Conservation (phyloP, 2,113 vertebrate species). For the Paramisgurnus dabryanus region DNA sequence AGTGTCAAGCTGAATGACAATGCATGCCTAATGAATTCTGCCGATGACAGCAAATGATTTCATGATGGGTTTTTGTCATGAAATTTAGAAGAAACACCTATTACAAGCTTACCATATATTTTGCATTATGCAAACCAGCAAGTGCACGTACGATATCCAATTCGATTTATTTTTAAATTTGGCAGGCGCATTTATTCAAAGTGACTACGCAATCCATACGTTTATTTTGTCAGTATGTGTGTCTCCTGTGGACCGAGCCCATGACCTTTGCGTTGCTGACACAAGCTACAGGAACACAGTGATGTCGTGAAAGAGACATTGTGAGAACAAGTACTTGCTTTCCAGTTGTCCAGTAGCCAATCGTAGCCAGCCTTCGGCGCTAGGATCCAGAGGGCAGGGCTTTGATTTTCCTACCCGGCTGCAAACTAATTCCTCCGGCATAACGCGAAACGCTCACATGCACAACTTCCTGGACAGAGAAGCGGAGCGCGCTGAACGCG, state of each 20-base stretch:
- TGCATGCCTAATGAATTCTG: not conserved
- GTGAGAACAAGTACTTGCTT: not conserved
- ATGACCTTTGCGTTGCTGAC: too few relatives aligned
- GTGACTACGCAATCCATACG: too few relatives aligned
- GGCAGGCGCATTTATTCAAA: too few relatives aligned
- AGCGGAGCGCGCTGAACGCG: slow-evolving; percentile 16
- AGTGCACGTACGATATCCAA: too few relatives aligned
- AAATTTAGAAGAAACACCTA: not conserved
- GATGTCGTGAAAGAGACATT: slow-evolving; percentile 1
- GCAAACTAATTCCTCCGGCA: slow-evolving; percentile 78
- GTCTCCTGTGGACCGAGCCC: too few relatives aligned
- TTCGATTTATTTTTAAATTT: too few relatives aligned
- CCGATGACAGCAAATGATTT: not conserved
- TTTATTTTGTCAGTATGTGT: too few relatives aligned
- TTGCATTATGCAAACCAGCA: too few relatives aligned
- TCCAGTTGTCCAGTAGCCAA: slow-evolving; percentile 31
- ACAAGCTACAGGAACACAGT: not conserved
- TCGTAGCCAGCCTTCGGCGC: slow-evolving; percentile 46
- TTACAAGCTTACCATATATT: too few relatives aligned
- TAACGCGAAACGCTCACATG: slow-evolving; percentile 75
- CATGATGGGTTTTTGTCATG: too few relatives aligned
- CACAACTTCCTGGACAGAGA: slow-evolving; percentile 87
- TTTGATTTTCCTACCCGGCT: slow-evolving; percentile 59
- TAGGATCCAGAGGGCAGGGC: slow-evolving; percentile 60
- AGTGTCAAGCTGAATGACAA: slow-evolving; percentile 8